Percentiles rank a stretch among this genome's conserved stretches.
Evolutionary conservation across 2,113 vertebrate genomes (phyloP).

Genomic region (Thamnaconus septentrionalis): DNA sequence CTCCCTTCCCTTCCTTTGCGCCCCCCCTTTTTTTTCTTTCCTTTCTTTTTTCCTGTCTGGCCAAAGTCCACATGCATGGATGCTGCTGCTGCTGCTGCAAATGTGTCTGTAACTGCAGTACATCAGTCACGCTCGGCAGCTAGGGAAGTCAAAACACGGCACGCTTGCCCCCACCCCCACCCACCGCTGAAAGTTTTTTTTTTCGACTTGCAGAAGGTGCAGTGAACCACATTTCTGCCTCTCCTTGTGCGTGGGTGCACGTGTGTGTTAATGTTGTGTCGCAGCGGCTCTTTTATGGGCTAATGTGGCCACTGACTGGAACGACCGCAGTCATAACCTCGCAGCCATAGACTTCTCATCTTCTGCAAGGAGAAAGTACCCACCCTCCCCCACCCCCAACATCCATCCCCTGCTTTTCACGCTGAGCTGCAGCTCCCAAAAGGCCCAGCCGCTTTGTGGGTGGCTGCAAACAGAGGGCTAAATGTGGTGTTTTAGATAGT

Average conservation of each 20-base stretch:
- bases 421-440: too few species aligned
- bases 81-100: slow-evolving; percentile 46
- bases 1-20: too few species aligned
- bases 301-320: not conserved
- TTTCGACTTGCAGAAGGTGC: too few species aligned
- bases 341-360: not conserved
- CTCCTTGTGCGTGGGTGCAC: not conserved
- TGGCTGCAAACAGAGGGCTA: too few species aligned
- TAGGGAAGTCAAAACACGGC: slow-evolving; percentile 38
- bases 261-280: not conserved
- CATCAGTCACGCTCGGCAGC: not conserved
- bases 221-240: too few species aligned
- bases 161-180: slow-evolving; percentile 2
- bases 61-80: slow-evolving; percentile 52
- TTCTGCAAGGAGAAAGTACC: not conserved
- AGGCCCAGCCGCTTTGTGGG: too few species aligned
- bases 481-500: too few species aligned
- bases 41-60: not conserved
- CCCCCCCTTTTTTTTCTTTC: not conserved
- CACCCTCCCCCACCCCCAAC: too few species aligned
- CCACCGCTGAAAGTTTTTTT: not conserved
- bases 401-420: too few species aligned
- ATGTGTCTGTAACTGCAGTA: slow-evolving; percentile 45
- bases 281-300: not conserved
- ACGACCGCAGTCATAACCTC: not conserved